Conservation (phyloP, 2,888 invertebrate genomes). For the Aleiodes leptofemur region DNA sequence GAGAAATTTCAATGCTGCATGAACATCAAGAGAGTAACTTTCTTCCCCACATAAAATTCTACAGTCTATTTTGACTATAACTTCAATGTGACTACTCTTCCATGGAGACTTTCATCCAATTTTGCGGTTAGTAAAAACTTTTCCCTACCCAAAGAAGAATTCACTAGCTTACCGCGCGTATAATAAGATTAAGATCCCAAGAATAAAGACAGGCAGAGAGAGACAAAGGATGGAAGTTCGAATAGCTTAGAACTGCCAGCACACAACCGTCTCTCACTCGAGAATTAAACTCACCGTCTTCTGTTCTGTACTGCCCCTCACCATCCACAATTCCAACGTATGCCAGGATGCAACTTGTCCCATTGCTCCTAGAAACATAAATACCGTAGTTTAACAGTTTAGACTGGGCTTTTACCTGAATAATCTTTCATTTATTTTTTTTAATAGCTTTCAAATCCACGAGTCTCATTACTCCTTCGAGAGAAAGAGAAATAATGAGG, state of each 20-base stretch:
- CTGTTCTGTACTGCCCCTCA: constrained; percentile 27
- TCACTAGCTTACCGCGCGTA: constrained; percentile 37
- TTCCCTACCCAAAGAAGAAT: constrained; percentile 38
- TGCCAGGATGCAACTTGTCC: constrained; percentile 5
- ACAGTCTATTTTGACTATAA: constrained; percentile 30
- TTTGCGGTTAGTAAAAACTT: constrained; percentile 40
- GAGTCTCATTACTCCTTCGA: no score
- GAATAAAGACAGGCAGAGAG: constrained; percentile 41
- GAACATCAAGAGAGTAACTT: background rate
- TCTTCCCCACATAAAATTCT: background rate
- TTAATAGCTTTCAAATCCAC: no score
- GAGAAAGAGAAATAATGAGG: background rate
- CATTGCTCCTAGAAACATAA: constrained; percentile 13
- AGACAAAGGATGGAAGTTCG: constrained; percentile 38
- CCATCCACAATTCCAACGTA: constrained; percentile 24
- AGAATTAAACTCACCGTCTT: constrained; percentile 22
- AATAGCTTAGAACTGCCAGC: constrained; percentile 22
- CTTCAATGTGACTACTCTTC: constrained; percentile 35
- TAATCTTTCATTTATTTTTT: background rate
- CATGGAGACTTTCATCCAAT: constrained; percentile 43
- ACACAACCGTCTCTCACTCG: constrained; percentile 29
- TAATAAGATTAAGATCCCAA: constrained; percentile 52
- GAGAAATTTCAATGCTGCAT: no score
- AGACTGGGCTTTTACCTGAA: background rate
- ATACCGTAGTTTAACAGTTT: background rate